Conservation (phyloP, 2,113 vertebrate genomes). For the Lagopus leucura region DNA sequence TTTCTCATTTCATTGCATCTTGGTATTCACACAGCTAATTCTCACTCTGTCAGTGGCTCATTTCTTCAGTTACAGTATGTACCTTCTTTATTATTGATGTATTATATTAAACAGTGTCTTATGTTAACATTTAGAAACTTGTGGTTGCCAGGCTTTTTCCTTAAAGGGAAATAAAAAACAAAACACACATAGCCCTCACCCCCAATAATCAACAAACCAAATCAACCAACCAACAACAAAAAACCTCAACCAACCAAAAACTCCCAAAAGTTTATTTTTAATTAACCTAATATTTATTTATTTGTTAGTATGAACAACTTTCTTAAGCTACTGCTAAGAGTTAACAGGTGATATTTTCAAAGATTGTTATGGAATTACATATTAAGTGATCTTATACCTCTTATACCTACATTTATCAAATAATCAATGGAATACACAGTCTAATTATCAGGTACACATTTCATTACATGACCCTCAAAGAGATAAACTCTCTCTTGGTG, state of each 20-base stretch:
- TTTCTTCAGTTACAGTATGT: conserved; percentile 38
- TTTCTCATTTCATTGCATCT: conserved; percentile 39
- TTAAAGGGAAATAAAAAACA: neutral
- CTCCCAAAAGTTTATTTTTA: neutral
- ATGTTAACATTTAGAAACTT: conserved; percentile 31
- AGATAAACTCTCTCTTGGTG: neutral
- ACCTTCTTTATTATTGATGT: conserved; percentile 21
- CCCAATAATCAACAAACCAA: neutral
- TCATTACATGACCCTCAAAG: neutral
- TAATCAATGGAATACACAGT: neutral
- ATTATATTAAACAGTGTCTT: conserved; percentile 19
- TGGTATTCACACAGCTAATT: neutral
- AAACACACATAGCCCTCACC: neutral
- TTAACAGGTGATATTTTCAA: neutral
- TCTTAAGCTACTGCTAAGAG: neutral
- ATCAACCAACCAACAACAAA: neutral
- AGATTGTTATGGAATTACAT: neutral
- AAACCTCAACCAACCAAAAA: neutral
- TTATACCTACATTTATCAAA: neutral
- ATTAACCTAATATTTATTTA: neutral
- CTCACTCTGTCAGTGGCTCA: neutral
- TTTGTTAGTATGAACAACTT: neutral
- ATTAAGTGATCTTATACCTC: neutral
- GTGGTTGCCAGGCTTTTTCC: neutral
- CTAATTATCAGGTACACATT: neutral